These are phyloP conservation scores for Metopia argyrocephala DNA, from an alignment of 2,888 invertebrate genomes.

Conservation along the genomic window DNA sequence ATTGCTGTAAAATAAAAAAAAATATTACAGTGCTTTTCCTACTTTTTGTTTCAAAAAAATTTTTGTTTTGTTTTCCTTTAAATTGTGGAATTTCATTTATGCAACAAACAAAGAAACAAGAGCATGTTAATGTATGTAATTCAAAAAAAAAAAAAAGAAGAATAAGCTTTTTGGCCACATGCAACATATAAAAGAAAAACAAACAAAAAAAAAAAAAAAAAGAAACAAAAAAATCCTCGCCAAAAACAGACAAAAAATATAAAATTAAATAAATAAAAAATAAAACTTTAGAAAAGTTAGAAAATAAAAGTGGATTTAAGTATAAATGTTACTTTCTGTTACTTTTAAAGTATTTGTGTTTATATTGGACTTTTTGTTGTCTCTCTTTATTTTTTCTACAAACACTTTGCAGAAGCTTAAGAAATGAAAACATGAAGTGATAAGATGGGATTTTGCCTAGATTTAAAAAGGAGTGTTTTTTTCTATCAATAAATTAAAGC, in stretches of 20 bases:
- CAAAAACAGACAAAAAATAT: too few relatives aligned
- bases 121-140: not conserved
- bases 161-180: not conserved
- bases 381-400: not conserved
- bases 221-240: not conserved
- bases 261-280: too few relatives aligned
- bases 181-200: slow-evolving; percentile 1
- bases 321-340: too few relatives aligned
- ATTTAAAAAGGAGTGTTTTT: slow-evolving; percentile 6
- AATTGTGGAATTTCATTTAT: too few relatives aligned
- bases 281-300: too few relatives aligned
- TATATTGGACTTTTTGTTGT: not conserved
- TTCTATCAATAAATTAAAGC: not conserved
- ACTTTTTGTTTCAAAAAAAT: not conserved
- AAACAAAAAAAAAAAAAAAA: not conserved
- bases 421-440: slow-evolving; percentile 19
- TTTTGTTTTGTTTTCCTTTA: not conserved
- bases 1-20: slow-evolving; percentile 31
- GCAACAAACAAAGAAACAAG: not conserved
- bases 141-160: slow-evolving; percentile 8
- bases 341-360: not conserved
- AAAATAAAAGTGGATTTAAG: too few relatives aligned
- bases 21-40: slow-evolving; percentile 4
- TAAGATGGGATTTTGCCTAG: not conserved
- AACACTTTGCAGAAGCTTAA: slow-evolving; percentile 10